Evolutionary conservation across 2,888 invertebrate species (phyloP).

Genomic region (Parthenolecanium corni): DNA sequence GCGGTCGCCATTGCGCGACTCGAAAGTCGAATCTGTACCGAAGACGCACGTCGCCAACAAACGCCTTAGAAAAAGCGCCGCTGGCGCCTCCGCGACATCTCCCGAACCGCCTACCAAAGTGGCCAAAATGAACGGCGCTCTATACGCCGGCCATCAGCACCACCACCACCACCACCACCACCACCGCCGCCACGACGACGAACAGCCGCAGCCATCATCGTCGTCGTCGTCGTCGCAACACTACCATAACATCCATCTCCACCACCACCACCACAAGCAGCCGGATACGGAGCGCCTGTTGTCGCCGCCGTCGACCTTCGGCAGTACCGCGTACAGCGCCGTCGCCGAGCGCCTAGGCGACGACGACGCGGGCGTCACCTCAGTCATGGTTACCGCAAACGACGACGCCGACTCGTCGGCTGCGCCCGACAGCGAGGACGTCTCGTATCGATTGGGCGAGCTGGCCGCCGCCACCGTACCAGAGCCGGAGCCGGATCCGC

Average conservation of each 20-base stretch:
- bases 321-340: neutral
- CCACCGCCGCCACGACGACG: no score
- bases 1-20: constrained; percentile 35
- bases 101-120: constrained; percentile 17
- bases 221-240: neutral
- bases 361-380: neutral
- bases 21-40: constrained; percentile 39
- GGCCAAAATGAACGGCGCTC: constrained; percentile 15
- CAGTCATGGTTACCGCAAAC: neutral
- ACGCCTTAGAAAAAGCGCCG: constrained; percentile 43
- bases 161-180: neutral
- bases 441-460: no score
- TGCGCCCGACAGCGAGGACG: neutral
- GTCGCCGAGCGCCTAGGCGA: neutral
- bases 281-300: no score
- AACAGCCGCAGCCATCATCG: no score
- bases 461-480: neutral
- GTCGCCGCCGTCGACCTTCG: no score
- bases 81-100: neutral
- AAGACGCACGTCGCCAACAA: constrained; percentile 46
- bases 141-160: constrained; percentile 1
- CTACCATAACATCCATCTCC: no score
- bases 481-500: constrained; percentile 27
- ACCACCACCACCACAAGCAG: no score
- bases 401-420: no score